Evolutionary conservation across 30 jellyfish, hydroid and myxozoan genomes (phyloP).

Genomic region (Mastigias papua): DNA sequence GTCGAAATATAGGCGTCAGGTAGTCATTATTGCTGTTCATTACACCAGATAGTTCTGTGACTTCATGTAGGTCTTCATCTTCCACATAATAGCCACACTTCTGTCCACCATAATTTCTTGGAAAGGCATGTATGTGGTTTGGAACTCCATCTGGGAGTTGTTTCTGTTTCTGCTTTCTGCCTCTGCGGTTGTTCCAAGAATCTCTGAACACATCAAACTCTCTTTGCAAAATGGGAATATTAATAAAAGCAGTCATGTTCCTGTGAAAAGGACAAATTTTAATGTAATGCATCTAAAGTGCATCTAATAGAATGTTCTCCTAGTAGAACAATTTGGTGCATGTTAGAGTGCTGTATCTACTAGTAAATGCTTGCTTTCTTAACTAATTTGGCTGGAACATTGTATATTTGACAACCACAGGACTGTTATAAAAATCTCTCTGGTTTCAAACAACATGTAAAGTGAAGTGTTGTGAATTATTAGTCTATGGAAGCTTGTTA

Average conservation of each 20-base stretch:
- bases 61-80: constrained; percentile 10
- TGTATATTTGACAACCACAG: neutral
- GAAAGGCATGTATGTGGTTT: constrained; percentile 55
- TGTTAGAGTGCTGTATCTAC: neutral
- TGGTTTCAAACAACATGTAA: neutral
- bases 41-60: constrained; percentile 9
- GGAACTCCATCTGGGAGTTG: constrained; percentile 70
- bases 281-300: neutral
- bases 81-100: neutral
- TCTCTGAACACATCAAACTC: constrained; percentile 42
- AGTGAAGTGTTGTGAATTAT: neutral
- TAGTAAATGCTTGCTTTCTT: neutral
- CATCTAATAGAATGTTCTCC: neutral
- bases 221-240: constrained; percentile 60
- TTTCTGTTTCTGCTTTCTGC: constrained; percentile 45
- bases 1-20: neutral
- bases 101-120: constrained; percentile 63
- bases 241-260: constrained; percentile 46
- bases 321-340: neutral
- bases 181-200: constrained; percentile 66
- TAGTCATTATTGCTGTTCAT: neutral
- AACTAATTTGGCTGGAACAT: neutral
- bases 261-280: constrained; percentile 22
- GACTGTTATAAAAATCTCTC: neutral
- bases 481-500: neutral